These are phyloP conservation scores for Pachyramphus minor DNA, from an alignment of 2,113 vertebrate genomes.

Conservation along the genomic window DNA sequence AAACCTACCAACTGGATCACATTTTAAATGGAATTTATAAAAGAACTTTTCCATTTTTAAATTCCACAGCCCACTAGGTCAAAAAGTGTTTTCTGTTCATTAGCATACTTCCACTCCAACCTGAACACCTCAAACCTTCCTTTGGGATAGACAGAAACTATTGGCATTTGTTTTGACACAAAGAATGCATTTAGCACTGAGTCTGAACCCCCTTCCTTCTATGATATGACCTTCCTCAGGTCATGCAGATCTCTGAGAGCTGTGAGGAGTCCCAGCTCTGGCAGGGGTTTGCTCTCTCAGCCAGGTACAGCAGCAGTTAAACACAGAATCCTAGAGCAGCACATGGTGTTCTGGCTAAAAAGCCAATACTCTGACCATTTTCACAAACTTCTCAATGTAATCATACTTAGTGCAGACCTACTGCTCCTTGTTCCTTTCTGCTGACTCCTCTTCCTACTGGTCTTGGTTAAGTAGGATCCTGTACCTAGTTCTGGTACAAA, in stretches of 20 bases:
- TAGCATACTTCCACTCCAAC: neutral
- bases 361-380: neutral
- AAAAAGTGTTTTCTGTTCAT: neutral
- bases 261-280: neutral
- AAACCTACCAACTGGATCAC: neutral
- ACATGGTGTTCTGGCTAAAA: neutral
- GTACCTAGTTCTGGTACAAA: neutral
- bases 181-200: neutral
- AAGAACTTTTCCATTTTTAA: neutral
- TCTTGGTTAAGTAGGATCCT: neutral
- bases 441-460: neutral
- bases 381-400: neutral
- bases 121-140: neutral
- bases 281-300: neutral
- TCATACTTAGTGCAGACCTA: neutral
- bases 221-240: neutral
- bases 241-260: neutral
- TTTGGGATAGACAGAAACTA: neutral
- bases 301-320: neutral
- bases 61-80: neutral
- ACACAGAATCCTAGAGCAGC: neutral
- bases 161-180: neutral
- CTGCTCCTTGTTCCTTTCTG: neutral
- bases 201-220: rapidly evolving
- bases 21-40: neutral